Conservation (phyloP, 2,888 invertebrate genomes). For the Drosophila fulvimacula region DNA sequence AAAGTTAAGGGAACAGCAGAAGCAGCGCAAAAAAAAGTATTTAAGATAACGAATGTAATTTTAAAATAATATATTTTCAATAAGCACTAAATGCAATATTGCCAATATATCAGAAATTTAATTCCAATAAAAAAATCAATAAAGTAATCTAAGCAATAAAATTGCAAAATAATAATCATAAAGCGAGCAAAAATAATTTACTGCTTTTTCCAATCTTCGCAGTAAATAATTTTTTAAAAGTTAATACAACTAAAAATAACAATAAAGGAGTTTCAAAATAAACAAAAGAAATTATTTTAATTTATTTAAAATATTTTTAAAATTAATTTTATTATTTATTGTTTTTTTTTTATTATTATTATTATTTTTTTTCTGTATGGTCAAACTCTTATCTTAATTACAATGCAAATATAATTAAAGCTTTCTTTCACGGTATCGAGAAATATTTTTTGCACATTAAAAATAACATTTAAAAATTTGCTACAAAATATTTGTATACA, state of each 20-base stretch:
- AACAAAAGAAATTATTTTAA: too few species aligned
- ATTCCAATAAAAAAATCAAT: constrained; percentile 19
- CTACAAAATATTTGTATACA: neutral
- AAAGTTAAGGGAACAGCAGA: neutral
- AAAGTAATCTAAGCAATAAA: constrained; percentile 6
- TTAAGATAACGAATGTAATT: constrained; percentile 26
- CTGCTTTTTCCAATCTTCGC: neutral
- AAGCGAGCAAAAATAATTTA: too few species aligned
- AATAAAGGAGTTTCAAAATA: too few species aligned
- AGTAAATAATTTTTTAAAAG: neutral
- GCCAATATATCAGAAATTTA: constrained; percentile 1
- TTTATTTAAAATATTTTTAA: neutral
- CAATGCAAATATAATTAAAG: neutral
- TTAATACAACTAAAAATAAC: too few species aligned
- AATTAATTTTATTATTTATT: too few species aligned
- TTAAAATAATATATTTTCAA: constrained; percentile 10
- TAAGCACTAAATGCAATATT: constrained; percentile 3
- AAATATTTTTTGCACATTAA: neutral
- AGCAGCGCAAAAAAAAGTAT: neutral
- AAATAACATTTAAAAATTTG: neutral
- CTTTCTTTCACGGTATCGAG: neutral
- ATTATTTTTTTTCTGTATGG: neutral
- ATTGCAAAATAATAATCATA: neutral
- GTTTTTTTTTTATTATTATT: neutral
- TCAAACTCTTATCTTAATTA: neutral